Conservation (phyloP, 2,797 vertebrate species). For the Lates japonicus region DNA sequence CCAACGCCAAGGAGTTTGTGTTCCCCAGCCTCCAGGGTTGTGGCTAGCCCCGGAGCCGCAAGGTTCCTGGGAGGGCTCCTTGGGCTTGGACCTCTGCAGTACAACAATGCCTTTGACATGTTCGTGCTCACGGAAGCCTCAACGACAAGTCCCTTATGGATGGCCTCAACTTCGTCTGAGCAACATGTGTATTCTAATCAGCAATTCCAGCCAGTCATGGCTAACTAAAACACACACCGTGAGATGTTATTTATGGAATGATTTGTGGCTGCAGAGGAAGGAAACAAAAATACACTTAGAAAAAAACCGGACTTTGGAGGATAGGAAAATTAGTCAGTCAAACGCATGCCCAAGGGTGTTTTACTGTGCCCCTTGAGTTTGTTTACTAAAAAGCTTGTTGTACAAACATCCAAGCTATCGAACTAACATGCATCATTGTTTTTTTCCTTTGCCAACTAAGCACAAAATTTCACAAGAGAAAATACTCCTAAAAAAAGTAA, state of each 20-base stretch:
- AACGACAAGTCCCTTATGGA: constrained; percentile 99
- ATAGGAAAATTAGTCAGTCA: constrained; percentile 78
- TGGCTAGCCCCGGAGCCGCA: constrained; percentile 88
- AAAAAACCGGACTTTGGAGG: constrained; percentile 74
- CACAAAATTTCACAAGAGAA: constrained; percentile 94
- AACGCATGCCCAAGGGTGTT: constrained; percentile 92
- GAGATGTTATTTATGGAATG: constrained; percentile 80
- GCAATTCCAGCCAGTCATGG: constrained; percentile 99
- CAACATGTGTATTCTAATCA: constrained; percentile 99
- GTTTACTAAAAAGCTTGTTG: constrained; percentile 92
- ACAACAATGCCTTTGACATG: constrained; percentile 98
- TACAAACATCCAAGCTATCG: constrained; percentile 95
- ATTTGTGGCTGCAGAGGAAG: constrained; percentile 81
- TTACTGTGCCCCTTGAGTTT: constrained; percentile 88
- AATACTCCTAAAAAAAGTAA: constrained; percentile 76
- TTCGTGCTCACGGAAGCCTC: constrained; percentile 96
- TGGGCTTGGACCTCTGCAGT: constrained; percentile 94
- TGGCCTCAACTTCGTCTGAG: constrained; percentile 98
- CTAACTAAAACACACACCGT: constrained; percentile 89
- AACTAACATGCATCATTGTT: constrained; percentile 92
- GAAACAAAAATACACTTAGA: constrained; percentile 79
- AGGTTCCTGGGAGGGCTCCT: constrained; percentile 91
- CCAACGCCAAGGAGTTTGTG: constrained; percentile 98
- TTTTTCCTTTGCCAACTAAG: constrained; percentile 96
- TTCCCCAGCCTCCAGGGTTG: constrained; percentile 95